These are phyloP conservation scores for Zalophus californianus DNA, from an alignment of 2,797 vertebrate species.

Conservation along the genomic window DNA sequence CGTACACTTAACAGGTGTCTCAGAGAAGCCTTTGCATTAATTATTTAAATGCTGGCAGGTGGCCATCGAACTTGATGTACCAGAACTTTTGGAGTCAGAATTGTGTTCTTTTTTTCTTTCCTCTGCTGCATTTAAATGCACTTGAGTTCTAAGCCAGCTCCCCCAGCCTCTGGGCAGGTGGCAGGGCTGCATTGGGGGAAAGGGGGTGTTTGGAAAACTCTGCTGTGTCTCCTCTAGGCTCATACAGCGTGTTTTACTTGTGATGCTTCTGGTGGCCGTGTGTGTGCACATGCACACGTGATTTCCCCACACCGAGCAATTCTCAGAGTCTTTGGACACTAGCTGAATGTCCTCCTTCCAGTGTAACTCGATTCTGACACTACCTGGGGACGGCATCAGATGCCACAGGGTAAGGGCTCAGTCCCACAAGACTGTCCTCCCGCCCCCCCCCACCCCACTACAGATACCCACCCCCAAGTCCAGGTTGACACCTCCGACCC, in stretches of 20 bases:
- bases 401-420: not conserved
- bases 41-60: not conserved
- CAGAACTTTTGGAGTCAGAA: not conserved
- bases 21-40: not conserved
- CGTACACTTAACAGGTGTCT: not conserved
- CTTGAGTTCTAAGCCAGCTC: not conserved
- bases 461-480: not conserved
- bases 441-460: too few species aligned
- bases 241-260: not conserved
- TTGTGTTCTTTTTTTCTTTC: not conserved
- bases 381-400: not conserved
- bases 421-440: not conserved
- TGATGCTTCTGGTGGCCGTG: not conserved
- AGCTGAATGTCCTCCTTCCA: not conserved
- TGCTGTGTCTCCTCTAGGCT: not conserved
- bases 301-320: not conserved
- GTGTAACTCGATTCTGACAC: not conserved
- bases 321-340: not conserved
- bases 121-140: not conserved
- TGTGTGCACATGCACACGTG: not conserved
- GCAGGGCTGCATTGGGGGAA: not conserved
- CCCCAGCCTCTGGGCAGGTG: rapidly evolving
- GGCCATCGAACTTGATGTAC: not conserved
- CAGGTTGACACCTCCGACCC: not conserved
- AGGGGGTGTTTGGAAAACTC: not conserved